Evolutionary conservation across 2,888 invertebrate species (phyloP).

Genomic region (Parnassius orleans): DNA sequence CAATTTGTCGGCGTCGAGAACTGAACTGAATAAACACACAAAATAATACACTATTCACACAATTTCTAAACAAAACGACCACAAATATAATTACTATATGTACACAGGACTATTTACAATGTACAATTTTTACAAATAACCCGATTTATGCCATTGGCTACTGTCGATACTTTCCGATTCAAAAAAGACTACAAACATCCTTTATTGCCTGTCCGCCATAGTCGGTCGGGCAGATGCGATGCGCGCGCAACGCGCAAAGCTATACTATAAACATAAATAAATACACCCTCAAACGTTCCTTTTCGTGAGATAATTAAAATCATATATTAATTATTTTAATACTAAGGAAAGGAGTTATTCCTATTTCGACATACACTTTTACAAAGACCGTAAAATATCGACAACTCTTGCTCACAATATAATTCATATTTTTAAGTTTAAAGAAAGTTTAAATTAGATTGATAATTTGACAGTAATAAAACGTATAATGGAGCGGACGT

Average conservation of each 20-base stretch:
- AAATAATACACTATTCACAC: conserved; percentile 83
- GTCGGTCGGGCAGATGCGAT: conserved; percentile 76
- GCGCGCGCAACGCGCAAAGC: conserved; percentile 80
- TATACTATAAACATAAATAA: conserved; percentile 73
- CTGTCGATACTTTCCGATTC: conserved; percentile 83
- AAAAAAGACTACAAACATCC: conserved; percentile 77
- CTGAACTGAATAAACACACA: conserved; percentile 81
- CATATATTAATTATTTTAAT: too few species aligned
- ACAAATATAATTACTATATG: conserved; percentile 87
- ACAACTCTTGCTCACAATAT: too few species aligned
- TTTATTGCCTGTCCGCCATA: conserved; percentile 80
- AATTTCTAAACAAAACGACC: conserved; percentile 81
- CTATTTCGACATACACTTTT: too few species aligned
- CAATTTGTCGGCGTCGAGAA: conserved; percentile 83
- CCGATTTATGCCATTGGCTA: conserved; percentile 85
- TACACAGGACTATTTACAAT: conserved; percentile 88
- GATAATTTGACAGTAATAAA: too few species aligned
- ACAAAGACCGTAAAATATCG: too few species aligned
- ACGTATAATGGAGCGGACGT: too few species aligned
- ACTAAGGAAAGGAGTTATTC: too few species aligned
- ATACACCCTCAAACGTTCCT: conserved; percentile 37
- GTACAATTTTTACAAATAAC: conserved; percentile 84
- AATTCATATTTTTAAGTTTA: too few species aligned
- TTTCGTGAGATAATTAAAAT: conserved; percentile 24
- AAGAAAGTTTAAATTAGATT: too few species aligned